Percentiles rank a stretch among this genome's conserved stretches.
Evolutionary conservation across 2,888 invertebrate genomes (phyloP).

Genomic region (Taenaris catops): DNA sequence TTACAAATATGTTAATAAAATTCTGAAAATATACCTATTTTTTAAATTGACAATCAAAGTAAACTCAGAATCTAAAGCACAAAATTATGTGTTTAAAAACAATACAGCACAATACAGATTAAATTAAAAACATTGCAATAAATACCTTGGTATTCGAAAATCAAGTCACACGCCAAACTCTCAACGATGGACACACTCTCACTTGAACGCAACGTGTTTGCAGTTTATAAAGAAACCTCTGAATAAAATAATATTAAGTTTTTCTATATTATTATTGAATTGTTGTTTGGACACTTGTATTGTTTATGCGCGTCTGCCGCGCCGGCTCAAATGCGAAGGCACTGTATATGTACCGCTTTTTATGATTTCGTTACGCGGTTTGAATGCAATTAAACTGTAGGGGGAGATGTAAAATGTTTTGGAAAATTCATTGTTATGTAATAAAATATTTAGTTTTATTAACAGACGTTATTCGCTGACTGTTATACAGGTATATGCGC

Average conservation of each 20-base stretch:
- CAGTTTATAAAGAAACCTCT: slow-evolving; percentile 25
- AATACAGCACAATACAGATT: too few relatives aligned
- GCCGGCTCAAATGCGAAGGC: slow-evolving; percentile 50
- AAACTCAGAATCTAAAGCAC: too few relatives aligned
- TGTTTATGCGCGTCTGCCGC: slow-evolving; percentile 47
- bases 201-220: slow-evolving; percentile 70
- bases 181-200: slow-evolving; percentile 69
- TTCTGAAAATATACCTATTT: too few relatives aligned
- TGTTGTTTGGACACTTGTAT: slow-evolving; percentile 3
- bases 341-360: slow-evolving; percentile 46
- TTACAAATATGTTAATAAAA: too few relatives aligned
- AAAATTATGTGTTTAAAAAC: too few relatives aligned
- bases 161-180: slow-evolving; percentile 70
- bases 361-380: slow-evolving; percentile 72
- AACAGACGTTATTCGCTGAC: too few relatives aligned
- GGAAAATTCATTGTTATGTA: too few relatives aligned
- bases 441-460: too few relatives aligned
- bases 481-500: too few relatives aligned
- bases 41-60: too few relatives aligned
- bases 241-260: not conserved
- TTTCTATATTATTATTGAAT: too few relatives aligned
- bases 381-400: slow-evolving; percentile 44
- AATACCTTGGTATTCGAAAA: slow-evolving; percentile 73
- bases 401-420: slow-evolving; percentile 25
- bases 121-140: too few relatives aligned